Evolutionary conservation across 2,113 vertebrate genomes (phyloP).

Genomic region (Ammospiza nelsoni): DNA sequence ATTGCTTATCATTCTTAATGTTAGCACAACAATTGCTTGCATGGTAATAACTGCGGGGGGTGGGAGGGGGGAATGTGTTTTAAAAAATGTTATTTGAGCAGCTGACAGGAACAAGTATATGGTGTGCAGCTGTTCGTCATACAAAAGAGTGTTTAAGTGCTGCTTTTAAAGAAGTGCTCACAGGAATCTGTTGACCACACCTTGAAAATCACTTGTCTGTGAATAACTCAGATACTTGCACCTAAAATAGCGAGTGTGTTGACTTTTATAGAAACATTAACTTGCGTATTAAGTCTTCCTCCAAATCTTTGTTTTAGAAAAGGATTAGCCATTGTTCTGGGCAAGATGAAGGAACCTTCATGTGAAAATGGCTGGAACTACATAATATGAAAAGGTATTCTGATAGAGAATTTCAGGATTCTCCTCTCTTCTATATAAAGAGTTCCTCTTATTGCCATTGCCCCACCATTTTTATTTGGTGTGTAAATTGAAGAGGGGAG

Average conservation of each 20-base stretch:
- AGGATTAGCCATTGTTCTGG: background rate
- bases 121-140: background rate
- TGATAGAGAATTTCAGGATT: background rate
- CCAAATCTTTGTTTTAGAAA: background rate
- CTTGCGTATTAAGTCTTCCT: background rate
- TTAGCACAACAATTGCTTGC: background rate
- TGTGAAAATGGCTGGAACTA: background rate
- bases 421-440: background rate
- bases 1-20: background rate
- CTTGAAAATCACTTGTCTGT: background rate
- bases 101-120: background rate
- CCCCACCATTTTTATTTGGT: background rate
- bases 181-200: background rate
- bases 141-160: background rate
- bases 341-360: background rate
- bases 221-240: background rate
- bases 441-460: background rate
- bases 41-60: background rate
- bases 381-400: background rate
- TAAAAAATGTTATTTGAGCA: background rate
- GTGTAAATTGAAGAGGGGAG: background rate
- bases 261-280: background rate
- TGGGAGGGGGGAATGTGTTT: accelerated
- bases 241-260: background rate
- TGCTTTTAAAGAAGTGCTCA: background rate